These are phyloP conservation scores for Pentamera pediparva DNA, from an alignment of 53 echinoderm and acorn worm species.

Conservation along the genomic window DNA sequence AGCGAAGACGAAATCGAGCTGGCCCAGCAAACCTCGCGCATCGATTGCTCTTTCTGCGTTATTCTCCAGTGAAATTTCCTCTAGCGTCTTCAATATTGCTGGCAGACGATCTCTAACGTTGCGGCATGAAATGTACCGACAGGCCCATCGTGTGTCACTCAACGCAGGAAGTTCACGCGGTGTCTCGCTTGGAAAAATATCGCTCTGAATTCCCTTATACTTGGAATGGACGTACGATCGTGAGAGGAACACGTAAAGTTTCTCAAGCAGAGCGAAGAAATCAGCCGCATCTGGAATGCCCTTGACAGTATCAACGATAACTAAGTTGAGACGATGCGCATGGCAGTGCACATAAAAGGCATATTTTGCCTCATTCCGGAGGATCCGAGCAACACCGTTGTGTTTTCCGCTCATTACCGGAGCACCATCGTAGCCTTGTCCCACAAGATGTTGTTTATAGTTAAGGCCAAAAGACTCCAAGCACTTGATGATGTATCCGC, in stretches of 20 bases:
- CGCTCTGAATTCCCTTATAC: conserved; percentile 11
- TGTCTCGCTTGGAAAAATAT: conserved; percentile 20
- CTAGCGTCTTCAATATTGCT: background rate
- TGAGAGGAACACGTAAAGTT: conserved; percentile 17
- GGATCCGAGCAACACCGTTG: conserved; percentile 8
- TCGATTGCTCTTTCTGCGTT: conserved; percentile 26
- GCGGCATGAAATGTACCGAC: conserved; percentile 17
- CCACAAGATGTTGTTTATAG: conserved; percentile 41
- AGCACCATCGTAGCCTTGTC: conserved; percentile 40
- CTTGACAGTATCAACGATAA: conserved; percentile 24
- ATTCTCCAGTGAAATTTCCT: conserved; percentile 8
- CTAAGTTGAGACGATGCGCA: conserved; percentile 35
- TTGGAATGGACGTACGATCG: conserved; percentile 20
- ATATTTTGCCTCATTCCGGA: conserved; percentile 25
- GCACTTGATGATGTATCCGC: conserved; percentile 7
- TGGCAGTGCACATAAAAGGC: conserved; percentile 44
- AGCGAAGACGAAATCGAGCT: conserved; percentile 2
- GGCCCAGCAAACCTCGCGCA: conserved; percentile 8
- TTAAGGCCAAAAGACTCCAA: conserved; percentile 19
- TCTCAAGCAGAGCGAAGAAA: conserved; percentile 41
- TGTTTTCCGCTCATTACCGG: conserved; percentile 28
- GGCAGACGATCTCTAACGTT: conserved; percentile 9
- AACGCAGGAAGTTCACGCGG: conserved; percentile 18
- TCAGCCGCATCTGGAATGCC: conserved; percentile 30
- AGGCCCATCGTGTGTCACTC: conserved; percentile 37